Percentiles rank a stretch among this genome's conserved stretches.
Evolutionary conservation across 2,797 vertebrate genomes (phyloP).

Genomic region (Menidia menidia): DNA sequence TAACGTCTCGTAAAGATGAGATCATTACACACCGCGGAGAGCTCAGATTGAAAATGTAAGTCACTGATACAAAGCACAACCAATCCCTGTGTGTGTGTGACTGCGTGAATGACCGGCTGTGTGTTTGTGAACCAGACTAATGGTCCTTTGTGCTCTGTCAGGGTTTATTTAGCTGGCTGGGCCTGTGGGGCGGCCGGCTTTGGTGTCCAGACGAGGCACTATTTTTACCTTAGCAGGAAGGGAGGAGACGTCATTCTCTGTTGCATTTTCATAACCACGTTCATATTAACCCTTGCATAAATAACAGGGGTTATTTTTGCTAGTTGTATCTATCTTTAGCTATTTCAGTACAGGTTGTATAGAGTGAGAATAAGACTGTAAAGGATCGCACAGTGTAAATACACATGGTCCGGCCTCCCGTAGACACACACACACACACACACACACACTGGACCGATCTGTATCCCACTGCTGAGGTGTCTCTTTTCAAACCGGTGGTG

Average conservation of each 20-base stretch:
- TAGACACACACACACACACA: conserved; percentile 31
- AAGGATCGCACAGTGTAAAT: conserved; percentile 20
- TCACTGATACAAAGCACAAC: conserved; percentile 53
- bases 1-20: conserved; percentile 72
- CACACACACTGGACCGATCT: conserved; percentile 24
- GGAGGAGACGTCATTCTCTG: conserved; percentile 42
- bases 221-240: conserved; percentile 74
- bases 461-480: conserved; percentile 46
- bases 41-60: conserved; percentile 70
- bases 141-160: conserved; percentile 72
- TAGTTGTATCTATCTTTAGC: conserved; percentile 5
- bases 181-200: conserved; percentile 52
- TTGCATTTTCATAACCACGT: conserved; percentile 39
- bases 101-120: conserved; percentile 27
- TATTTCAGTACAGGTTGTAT: not conserved
- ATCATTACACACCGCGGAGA: conserved; percentile 68
- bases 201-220: conserved; percentile 60
- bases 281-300: conserved; percentile 17
- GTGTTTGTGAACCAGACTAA: conserved; percentile 58
- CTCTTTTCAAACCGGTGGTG: conserved; percentile 58
- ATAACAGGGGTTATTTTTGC: conserved; percentile 35
- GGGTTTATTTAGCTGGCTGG: conserved; percentile 68
- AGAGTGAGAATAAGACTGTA: conserved; percentile 30
- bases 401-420: conserved; percentile 6
- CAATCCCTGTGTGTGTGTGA: conserved; percentile 35